These are phyloP conservation scores for Thalassophryne amazonica DNA, from an alignment of 2,797 vertebrate species.

Conservation along the genomic window DNA sequence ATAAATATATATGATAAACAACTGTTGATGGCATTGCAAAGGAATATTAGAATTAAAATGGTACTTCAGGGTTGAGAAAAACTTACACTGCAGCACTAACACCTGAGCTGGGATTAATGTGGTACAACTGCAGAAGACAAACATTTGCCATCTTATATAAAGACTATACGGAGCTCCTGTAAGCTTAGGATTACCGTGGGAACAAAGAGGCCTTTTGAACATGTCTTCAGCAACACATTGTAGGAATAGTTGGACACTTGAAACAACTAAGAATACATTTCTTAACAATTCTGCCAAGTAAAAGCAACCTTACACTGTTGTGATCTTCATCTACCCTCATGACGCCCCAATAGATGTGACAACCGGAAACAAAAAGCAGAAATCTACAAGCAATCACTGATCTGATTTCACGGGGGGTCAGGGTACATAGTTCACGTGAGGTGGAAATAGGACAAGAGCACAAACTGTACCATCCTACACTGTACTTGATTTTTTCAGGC, in stretches of 20 bases:
- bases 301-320: not conserved
- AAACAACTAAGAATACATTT: not conserved
- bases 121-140: no score
- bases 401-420: no score
- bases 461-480: conserved; percentile 10
- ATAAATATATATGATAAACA: no score
- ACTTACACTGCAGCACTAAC: not conserved
- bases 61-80: no score
- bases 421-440: no score
- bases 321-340: conserved; percentile 48
- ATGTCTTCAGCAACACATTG: not conserved
- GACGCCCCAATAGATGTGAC: not conserved
- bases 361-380: not conserved
- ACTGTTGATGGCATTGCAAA: no score
- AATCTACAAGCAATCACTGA: not conserved
- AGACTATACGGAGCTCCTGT: conserved; percentile 34
- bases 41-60: no score
- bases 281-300: not conserved
- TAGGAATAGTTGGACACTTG: not conserved
- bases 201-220: conserved; percentile 62
- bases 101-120: no score
- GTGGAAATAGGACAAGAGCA: no score
- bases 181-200: conserved; percentile 60
- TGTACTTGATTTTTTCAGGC: conserved; percentile 50
- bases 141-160: conserved; percentile 35